These are phyloP conservation scores for Thymelicus acteon DNA, from an alignment of 2,888 invertebrate genomes.

Conservation along the genomic window DNA sequence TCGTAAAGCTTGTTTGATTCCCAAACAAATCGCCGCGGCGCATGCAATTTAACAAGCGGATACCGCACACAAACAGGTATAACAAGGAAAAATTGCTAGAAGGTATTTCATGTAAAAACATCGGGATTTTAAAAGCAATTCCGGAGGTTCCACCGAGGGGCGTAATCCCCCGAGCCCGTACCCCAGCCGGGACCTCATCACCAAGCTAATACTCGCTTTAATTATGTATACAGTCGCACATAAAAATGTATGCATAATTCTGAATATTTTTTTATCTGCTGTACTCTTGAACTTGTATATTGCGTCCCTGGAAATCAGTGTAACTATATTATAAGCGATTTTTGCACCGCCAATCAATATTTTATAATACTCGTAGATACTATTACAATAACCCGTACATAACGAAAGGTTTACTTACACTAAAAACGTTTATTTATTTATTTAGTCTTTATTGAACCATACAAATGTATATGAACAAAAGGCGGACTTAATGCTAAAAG, in stretches of 20 bases:
- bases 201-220: conserved; percentile 44
- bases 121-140: conserved; percentile 32
- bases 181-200: conserved; percentile 41
- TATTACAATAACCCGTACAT: neutral
- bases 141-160: conserved; percentile 5
- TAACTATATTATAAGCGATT: neutral
- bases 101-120: conserved; percentile 34
- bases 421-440: too few relatives aligned
- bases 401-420: too few relatives aligned
- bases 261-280: neutral
- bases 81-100: conserved; percentile 24
- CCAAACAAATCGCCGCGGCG: neutral
- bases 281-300: neutral
- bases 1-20: neutral
- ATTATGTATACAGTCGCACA: conserved; percentile 43
- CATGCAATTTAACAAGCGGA: conserved; percentile 8
- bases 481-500: too few relatives aligned
- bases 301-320: neutral
- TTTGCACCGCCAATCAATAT: too few relatives aligned
- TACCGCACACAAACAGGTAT: conserved; percentile 12
- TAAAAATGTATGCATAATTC: neutral
- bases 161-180: conserved; percentile 33
- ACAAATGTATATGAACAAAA: too few relatives aligned
- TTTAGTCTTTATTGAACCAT: too few relatives aligned
- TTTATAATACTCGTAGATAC: too few relatives aligned